Evolutionary conservation across 2,888 invertebrate species (phyloP), one percentile per base, ranked within the genome.

Genomic region (Acanthoscelides obtectus): DNA sequence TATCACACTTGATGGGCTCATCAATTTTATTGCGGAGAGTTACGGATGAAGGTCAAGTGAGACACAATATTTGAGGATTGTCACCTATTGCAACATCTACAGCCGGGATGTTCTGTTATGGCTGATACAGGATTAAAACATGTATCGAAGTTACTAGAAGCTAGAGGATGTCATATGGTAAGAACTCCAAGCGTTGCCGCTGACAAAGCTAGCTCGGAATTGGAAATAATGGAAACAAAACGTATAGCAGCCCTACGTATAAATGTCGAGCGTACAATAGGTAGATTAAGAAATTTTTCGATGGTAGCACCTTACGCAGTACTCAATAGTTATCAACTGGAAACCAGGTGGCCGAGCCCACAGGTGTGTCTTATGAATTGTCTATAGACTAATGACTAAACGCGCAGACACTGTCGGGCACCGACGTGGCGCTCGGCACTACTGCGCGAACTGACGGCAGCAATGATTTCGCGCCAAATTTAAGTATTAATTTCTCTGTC

Each of bases 21-120:
- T 78, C 2, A 79, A 74, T 73, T 79, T 74, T 74, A 75, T 80
- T 68, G 80, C 79, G 4, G 25, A 45, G 22, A 75, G 63, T 64
- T 77, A 69, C 75, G 78, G 77, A 67, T 25, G 21, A 45, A 64
- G 0, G 64, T 64, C 21, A 69, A 6, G 17, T 63, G 22, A 19
- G 21, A 17, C 20, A 69, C 21, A 69, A 69, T 69, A 21, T 20
- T 69, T 20, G 64, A 63, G 22, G 22, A 63, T 4, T 63, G 64
- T 69, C 20, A 8, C 8, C 22, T 63, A 64, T n/a, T 64, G 22
- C 45, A 64, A 63, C 19, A 64, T 69, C 17, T 69, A 69, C 19
- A 63, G n/a, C 45, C 63, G 4, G 64, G 22, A 63, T 5, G 63
- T 69, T 64, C 66, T 66, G 3, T 70, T 5, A 70, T 70, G 66